A percentile compares a stretch with the other conserved stretches of the same genome.
Conservation (phyloP, 2,888 invertebrate species). For the Mimumesa dahlbomi region DNA sequence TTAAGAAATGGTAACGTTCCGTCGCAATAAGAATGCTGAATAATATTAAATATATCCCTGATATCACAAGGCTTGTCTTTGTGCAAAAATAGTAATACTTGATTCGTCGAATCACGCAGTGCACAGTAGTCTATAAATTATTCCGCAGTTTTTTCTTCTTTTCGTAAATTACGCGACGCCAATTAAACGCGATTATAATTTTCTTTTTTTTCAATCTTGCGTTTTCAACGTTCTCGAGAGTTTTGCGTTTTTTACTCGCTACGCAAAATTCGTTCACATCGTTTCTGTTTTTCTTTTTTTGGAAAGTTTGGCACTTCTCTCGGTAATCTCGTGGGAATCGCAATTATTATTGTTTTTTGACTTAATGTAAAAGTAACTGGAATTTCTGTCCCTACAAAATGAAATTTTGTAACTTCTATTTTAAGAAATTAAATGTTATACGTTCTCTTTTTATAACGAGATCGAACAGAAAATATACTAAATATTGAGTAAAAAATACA, state of each 20-base stretch:
- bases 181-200: constrained; percentile 29
- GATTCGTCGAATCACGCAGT: constrained; percentile 47
- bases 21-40: constrained; percentile 36
- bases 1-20: constrained; percentile 41
- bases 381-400: too few relatives aligned
- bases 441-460: too few relatives aligned
- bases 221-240: constrained; percentile 14
- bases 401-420: too few relatives aligned
- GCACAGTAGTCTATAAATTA: constrained; percentile 52
- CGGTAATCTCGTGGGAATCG: constrained; percentile 31
- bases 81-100: constrained; percentile 67
- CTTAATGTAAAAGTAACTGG: too few relatives aligned
- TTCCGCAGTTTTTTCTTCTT: too few relatives aligned
- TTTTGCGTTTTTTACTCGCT: constrained; percentile 8
- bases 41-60: constrained; percentile 56
- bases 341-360: constrained; percentile 41
- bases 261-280: too few relatives aligned
- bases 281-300: constrained; percentile 16
- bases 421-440: too few relatives aligned
- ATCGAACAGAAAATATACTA: too few relatives aligned
- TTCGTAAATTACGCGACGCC: constrained; percentile 38
- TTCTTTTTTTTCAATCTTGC: constrained; percentile 20
- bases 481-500: too few relatives aligned
- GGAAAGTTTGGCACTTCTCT: constrained; percentile 59
- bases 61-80: constrained; percentile 64